Conservation (phyloP, 2,888 invertebrate genomes). For the Drosophila barbarae region DNA sequence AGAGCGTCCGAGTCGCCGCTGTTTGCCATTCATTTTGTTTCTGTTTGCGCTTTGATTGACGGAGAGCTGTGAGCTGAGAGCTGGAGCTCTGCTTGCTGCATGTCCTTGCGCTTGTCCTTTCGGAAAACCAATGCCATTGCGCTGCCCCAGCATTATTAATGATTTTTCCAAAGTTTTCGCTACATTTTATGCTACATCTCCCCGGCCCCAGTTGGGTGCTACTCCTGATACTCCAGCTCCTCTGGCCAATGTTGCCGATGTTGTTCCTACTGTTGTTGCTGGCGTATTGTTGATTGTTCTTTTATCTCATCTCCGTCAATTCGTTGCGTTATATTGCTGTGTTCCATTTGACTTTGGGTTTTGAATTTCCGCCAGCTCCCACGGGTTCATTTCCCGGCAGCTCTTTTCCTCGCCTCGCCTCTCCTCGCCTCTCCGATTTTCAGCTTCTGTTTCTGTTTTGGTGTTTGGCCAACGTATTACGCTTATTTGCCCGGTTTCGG, state of each 20-base stretch:
- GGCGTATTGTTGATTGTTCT: slow-evolving; percentile 74
- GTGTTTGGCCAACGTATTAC: slow-evolving; percentile 57
- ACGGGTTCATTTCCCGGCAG: slow-evolving; percentile 43
- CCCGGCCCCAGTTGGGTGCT: slow-evolving; percentile 48
- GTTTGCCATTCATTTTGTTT: slow-evolving; percentile 76
- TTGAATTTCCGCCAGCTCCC: slow-evolving; percentile 70
- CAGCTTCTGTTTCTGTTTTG: slow-evolving; percentile 28
- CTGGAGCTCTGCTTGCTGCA: slow-evolving; percentile 53
- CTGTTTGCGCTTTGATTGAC: slow-evolving; percentile 75
- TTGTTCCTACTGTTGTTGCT: slow-evolving; percentile 43
- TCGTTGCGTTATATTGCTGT: slow-evolving; percentile 71
- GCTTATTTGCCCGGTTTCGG: slow-evolving; percentile 55
- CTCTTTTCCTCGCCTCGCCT: neutral
- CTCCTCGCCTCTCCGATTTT: slow-evolving; percentile 1
- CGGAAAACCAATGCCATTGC: slow-evolving; percentile 68
- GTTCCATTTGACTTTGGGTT: slow-evolving; percentile 75
- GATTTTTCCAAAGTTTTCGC: slow-evolving; percentile 75
- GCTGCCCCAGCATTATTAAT: slow-evolving; percentile 76
- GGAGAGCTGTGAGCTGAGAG: slow-evolving; percentile 59
- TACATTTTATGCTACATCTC: slow-evolving; percentile 69
- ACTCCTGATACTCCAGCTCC: slow-evolving; percentile 12
- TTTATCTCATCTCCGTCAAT: slow-evolving; percentile 76
- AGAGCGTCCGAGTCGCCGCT: slow-evolving; percentile 50
- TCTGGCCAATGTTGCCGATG: slow-evolving; percentile 25
- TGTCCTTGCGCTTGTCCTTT: slow-evolving; percentile 76